Percentiles rank a stretch among this genome's conserved stretches.
Evolutionary conservation across 2,113 vertebrate genomes (phyloP).

Genomic region (Leptodactylus fuscus): DNA sequence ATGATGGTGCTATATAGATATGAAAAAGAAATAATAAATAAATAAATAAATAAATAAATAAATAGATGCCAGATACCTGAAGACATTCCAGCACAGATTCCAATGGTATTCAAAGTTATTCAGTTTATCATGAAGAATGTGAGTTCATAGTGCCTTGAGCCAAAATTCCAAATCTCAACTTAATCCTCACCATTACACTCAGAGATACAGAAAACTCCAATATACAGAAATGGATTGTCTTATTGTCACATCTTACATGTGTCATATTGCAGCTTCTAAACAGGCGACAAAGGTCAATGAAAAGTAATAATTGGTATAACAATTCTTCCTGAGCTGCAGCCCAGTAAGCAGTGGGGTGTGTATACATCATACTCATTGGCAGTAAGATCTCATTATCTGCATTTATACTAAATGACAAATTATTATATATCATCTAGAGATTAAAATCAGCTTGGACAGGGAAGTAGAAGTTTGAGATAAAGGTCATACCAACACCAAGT

Average conservation of each 20-base stretch:
- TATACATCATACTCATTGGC: not conserved
- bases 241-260: not conserved
- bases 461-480: constrained; percentile 25
- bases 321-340: not conserved
- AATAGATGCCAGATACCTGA: no score
- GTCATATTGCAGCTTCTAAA: not conserved
- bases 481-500: not conserved
- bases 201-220: no score
- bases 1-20: no score
- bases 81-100: no score
- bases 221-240: not conserved
- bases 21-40: no score
- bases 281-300: not conserved
- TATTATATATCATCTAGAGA: constrained; percentile 19
- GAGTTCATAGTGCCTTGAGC: no score
- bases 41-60: no score
- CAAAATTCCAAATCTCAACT: not conserved
- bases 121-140: no score
- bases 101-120: no score
- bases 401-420: not conserved
- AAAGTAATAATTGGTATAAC: not conserved
- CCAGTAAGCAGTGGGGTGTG: not conserved
- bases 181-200: no score
- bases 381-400: constrained; percentile 20
- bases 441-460: constrained; percentile 40